A percentile compares a stretch with the other conserved stretches of the same genome.
These are phyloP conservation scores for Numenius arquata DNA, from an alignment of 2,113 vertebrate genomes.

Conservation along the genomic window DNA sequence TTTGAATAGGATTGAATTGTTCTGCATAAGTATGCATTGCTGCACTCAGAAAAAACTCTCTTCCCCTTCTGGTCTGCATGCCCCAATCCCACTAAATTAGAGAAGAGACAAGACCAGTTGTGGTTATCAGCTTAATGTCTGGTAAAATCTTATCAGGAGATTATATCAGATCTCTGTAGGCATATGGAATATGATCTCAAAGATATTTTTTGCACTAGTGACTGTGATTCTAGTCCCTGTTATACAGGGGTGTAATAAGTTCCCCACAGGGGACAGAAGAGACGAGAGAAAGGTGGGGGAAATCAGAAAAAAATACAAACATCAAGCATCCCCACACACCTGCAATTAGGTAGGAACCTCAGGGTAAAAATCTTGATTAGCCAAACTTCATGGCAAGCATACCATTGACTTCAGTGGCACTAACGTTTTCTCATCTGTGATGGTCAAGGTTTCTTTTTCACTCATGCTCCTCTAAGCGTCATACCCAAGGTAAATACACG, in stretches of 20 bases:
- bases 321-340: background rate
- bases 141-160: background rate
- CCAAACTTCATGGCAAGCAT: background rate
- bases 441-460: background rate
- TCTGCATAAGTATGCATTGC: background rate
- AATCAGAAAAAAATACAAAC: background rate
- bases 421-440: background rate
- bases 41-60: background rate
- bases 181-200: constrained; percentile 2
- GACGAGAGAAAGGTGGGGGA: background rate
- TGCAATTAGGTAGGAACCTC: background rate
- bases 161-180: background rate
- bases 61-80: background rate
- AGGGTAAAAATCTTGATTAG: background rate
- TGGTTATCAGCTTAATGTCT: constrained; percentile 14
- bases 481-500: background rate
- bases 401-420: background rate
- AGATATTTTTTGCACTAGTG: constrained; percentile 6
- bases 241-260: background rate
- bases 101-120: constrained; percentile 3
- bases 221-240: background rate
- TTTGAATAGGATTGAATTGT: background rate
- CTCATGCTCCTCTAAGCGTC: background rate
- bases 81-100: background rate
- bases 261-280: background rate